These are phyloP conservation scores for Leptinotarsa juncta DNA, from an alignment of 2,888 invertebrate genomes.

Conservation along the genomic window DNA sequence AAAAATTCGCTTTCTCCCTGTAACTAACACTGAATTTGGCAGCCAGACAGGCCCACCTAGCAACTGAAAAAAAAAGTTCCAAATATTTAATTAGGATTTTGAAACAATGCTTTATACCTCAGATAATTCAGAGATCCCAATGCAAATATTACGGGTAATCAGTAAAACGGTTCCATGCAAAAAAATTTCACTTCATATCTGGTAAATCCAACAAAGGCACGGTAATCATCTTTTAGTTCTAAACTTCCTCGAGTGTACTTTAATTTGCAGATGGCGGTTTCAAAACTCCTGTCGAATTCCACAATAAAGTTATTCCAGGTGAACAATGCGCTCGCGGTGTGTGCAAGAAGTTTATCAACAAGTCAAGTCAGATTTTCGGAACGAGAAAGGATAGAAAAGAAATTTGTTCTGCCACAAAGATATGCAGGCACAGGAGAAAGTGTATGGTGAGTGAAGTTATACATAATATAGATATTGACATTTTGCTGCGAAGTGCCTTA, in stretches of 20 bases:
- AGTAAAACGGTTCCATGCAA: background rate
- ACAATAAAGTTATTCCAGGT: conserved; percentile 11
- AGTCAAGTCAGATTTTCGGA: conserved; percentile 11
- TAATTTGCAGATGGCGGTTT: conserved; percentile 5
- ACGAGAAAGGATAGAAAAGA: conserved; percentile 57
- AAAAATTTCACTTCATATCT: background rate
- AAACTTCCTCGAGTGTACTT: background rate
- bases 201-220: background rate
- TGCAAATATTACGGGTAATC: background rate
- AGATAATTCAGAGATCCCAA: background rate
- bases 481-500: too few species aligned
- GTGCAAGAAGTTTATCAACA: conserved; percentile 11
- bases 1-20: too few species aligned
- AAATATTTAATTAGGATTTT: background rate
- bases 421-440: conserved; percentile 82
- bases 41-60: background rate
- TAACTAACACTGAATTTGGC: background rate
- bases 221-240: background rate
- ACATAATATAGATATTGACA: too few species aligned
- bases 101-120: background rate
- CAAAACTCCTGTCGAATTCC: conserved; percentile 5
- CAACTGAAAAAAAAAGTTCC: background rate
- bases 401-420: conserved; percentile 77
- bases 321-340: background rate
- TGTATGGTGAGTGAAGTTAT: conserved; percentile 76